Evolutionary conservation across 92 coral and sea anemone genomes (phyloP).

Genomic region (Zoanthus gigantus): DNA sequence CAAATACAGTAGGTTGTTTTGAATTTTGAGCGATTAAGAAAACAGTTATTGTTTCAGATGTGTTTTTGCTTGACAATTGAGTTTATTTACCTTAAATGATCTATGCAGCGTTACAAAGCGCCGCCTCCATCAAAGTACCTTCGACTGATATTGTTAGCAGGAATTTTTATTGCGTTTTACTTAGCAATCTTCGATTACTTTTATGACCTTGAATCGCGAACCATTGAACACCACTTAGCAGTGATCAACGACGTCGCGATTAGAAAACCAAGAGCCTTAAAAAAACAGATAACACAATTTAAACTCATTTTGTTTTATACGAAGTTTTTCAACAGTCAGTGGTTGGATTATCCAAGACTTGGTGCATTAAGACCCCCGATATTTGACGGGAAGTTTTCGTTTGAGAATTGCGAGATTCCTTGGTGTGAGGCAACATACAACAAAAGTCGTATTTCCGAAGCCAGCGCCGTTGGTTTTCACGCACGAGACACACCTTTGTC

Average conservation of each 20-base stretch:
- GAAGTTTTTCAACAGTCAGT: slow-evolving; percentile 64
- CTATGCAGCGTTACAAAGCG: slow-evolving; percentile 20
- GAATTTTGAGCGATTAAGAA: background rate
- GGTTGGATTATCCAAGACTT: slow-evolving; percentile 64
- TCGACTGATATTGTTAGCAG: background rate
- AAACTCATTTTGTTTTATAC: slow-evolving; percentile 77
- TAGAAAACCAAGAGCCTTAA: slow-evolving; percentile 13
- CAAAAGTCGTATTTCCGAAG: slow-evolving; percentile 52
- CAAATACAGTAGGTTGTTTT: background rate
- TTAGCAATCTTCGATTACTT: slow-evolving; percentile 31
- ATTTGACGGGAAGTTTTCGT: slow-evolving; percentile 66
- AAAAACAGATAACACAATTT: slow-evolving; percentile 14
- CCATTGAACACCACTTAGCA: slow-evolving; percentile 38
- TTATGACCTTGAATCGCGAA: slow-evolving; percentile 35
- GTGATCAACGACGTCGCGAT: slow-evolving; percentile 33
- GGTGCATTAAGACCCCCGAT: slow-evolving; percentile 57
- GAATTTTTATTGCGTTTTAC: slow-evolving; percentile 17
- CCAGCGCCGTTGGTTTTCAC: slow-evolving; percentile 88
- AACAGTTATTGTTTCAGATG: too few species aligned
- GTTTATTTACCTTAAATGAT: background rate
- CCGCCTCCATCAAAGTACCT: slow-evolving; percentile 5
- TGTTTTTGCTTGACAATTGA: background rate
- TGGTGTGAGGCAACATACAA: slow-evolving; percentile 72
- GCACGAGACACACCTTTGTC: slow-evolving; percentile 64
- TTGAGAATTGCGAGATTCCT: slow-evolving; percentile 68